Base-by-base conservation (phyloP, 2,888 invertebrate genomes). In the Eupithecia centaureata region DNA sequence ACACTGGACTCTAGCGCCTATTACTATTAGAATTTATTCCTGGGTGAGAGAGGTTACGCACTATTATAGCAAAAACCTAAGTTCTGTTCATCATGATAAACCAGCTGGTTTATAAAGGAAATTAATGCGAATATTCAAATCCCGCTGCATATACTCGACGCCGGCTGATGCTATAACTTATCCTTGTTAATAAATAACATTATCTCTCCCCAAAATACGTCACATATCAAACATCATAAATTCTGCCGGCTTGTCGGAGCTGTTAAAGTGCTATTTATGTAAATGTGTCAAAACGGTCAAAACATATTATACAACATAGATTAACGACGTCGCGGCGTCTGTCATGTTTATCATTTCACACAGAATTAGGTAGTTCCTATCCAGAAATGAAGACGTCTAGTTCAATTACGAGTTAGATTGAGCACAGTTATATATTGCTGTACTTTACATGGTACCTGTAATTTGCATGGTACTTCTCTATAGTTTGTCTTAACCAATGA, bases 261-360 rank as follows among this genome's bases (percentile, higher is more conserved):
- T 77, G 79, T 79, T 79, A 81, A 80, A 82, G 82, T 81, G 79
- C 77, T 82, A 80, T 84, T 83, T 84, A 83, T 81, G 84, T 84
- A 82, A 82, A 84, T 83, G 83, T 79, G 81, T 80, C 81, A 78
- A 78, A 81, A 79, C 82, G 80, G 81, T 80, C 81, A 78, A 78
- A 81, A 79, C 82, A 81, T 77, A 81, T 77, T 82, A n/a, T n/a
- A 79, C 80, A 77, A 74, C 81, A 80, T 84, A 83, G 83, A 86
- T 86, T 85, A 86, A 86, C 82, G 84, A 84, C 78, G 79, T 77
- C 73, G 76, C 76, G 76, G 79, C 81, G 78, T 79, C 80, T 69
- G 61, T 68, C 71, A 69, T 63, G 71, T 70, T 70, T 64, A 70
- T 66, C 66, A 58, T 66, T 66, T 65, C 66, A 67, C 63, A 61